Conservation (phyloP, 2,888 invertebrate genomes). For the Oligia strigilis region DNA sequence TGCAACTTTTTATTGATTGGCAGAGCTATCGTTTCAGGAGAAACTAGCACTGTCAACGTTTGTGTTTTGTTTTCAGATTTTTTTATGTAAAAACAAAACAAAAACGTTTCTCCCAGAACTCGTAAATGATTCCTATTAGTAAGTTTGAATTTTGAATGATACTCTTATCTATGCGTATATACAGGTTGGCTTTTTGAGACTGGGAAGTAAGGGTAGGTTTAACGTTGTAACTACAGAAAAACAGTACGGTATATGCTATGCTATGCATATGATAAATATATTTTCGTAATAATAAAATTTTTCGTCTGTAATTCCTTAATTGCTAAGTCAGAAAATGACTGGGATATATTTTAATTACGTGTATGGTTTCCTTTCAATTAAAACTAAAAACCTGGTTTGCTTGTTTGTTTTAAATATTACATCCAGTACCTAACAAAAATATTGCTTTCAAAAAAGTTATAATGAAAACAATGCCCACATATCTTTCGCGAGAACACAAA, state of each 20-base stretch:
- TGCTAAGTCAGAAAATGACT: background rate
- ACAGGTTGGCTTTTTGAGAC: background rate
- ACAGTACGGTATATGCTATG: background rate
- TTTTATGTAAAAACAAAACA: background rate
- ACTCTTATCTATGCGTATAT: background rate
- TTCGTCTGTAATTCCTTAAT: background rate
- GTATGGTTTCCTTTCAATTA: background rate
- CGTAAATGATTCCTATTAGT: too few species aligned
- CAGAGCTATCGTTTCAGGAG: background rate
- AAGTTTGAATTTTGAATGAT: background rate
- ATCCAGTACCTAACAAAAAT: background rate
- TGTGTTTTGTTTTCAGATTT: background rate
- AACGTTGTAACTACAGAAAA: background rate
- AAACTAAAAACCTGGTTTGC: background rate
- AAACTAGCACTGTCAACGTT: background rate
- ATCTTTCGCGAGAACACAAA: conserved; percentile 46
- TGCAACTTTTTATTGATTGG: background rate
- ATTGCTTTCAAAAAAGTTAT: background rate
- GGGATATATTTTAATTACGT: background rate
- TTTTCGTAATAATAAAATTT: background rate
- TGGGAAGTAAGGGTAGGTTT: background rate
- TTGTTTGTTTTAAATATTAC: conserved; percentile 8
- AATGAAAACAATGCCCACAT: background rate
- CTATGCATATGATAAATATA: background rate
- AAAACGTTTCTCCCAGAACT: background rate